Evolutionary conservation across 64 coral and sea anemone genomes (phyloP).

Genomic region (Stichodactyla helianthus): DNA sequence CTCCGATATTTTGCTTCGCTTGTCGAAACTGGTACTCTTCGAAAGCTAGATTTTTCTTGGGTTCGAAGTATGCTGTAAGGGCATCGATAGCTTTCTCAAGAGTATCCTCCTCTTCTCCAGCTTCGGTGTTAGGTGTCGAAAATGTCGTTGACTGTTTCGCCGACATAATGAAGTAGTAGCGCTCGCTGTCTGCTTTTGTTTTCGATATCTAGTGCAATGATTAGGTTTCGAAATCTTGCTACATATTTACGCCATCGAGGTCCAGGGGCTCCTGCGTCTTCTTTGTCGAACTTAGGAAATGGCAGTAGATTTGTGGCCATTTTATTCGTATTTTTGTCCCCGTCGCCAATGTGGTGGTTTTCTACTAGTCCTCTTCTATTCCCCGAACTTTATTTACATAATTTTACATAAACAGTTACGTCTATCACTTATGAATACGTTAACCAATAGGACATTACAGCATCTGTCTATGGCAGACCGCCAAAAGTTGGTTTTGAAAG

Average conservation of each 20-base stretch:
- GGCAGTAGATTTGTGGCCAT: not conserved
- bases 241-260: not conserved
- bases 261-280: not conserved
- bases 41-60: conserved; percentile 37
- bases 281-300: not conserved
- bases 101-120: conserved; percentile 30
- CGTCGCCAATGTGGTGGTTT: not conserved
- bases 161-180: conserved; percentile 40
- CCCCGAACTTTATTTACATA: too few relatives aligned
- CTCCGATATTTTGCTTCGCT: conserved; percentile 6
- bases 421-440: too few relatives aligned
- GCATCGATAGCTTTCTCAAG: conserved; percentile 43
- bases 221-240: too few relatives aligned
- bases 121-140: conserved; percentile 31
- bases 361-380: too few relatives aligned
- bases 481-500: not conserved
- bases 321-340: not conserved
- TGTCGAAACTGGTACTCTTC: conserved; percentile 41
- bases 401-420: too few relatives aligned
- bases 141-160: conserved; percentile 50
- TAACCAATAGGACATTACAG: too few relatives aligned
- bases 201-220: too few relatives aligned
- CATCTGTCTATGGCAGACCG: not conserved
- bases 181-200: conserved; percentile 11
- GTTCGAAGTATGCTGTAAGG: conserved; percentile 38